Evolutionary conservation across 2,113 vertebrate species (phyloP), one percentile per base, ranked within the genome.

Genomic region (Cynopterus brachyotis): DNA sequence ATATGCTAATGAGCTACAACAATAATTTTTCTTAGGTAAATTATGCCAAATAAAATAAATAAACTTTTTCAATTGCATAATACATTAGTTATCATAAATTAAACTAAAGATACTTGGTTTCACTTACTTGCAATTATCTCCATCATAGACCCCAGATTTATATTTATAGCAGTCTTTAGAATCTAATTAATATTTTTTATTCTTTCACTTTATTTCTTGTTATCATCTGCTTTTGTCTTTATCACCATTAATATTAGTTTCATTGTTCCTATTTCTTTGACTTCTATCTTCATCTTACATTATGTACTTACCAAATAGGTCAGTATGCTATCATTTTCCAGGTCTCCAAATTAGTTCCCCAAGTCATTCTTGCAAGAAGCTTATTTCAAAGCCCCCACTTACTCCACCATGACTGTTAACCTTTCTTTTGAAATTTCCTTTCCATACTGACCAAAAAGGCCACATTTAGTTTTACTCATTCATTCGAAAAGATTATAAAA

Each of bases 371-470:
- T 7, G 6, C 55, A 87, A 84, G n/a, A 78, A 45, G 6, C 6
- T 80, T 67, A 92, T 76, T 92, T 90, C 19, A 80, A 55, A 8
- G 4, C 5, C 6, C 40, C 4, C 12, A 72, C 35, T 91, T 1
- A 62, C 7, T 81, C 89, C 37, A 81, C 11, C 50, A 90, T 89
- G 17, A 92, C 0, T 6, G 30, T 94, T 76, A 24, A 35, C 3
- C 28, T 95, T 82, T 87, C 37, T 75, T 96, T 81, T 69, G 9
- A 90, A 94, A 85, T 17, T 57, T 76, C 24, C 32, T 92, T 91
- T 73, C 45, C 10, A 72, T 50, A 22, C 30, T 94, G 11, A 67
- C 53, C 30, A 6, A 84, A 73, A 92, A 26, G 28, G 13, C 19
- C 24, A 50, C 2, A n/a, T 62, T 70, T 64, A n/a, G 16, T 80